Base-by-base conservation (phyloP, 2,888 invertebrate genomes). In the Ophion obscuratus region DNA sequence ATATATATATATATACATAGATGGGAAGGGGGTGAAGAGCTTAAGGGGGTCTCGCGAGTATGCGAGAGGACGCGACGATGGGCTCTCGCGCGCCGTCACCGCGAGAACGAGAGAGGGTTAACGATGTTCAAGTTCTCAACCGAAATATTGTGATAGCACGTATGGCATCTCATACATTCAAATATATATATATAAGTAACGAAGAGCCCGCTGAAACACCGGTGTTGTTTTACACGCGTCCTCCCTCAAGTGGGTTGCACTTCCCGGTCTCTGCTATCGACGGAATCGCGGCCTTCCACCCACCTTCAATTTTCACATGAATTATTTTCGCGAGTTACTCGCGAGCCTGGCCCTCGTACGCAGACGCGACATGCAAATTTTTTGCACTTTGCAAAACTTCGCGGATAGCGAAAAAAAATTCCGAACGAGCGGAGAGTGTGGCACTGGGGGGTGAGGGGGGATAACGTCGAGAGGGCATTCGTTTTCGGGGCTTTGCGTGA, bases 161-260 rank as follows among this genome's bases (percentile, higher is more conserved):
- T 78, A 78, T 81, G 62, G 73, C 57, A 77, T 40, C 57, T 31
- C 44, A 20, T 20, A 14, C 61, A 31, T 79, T 31, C 57, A 66
- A 40, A 66, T 66, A 53, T 66, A 66, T 17, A 47, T 64, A 68
- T 68, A 40, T 17, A 47, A 67, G 73, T 20, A 67, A 20, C 68
- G 57, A 71, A 47, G 57, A 40, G 40, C 40, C 6, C 9, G 27
- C 53, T 14, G 84, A 66, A 62, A 81, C 77, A 74, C 61, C 87
- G 88, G 85, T 88, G 89, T 89, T 89, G 87, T 90, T 93, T 92
- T 92, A 92, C 92, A 91, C 92, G 92, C 91, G 91, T 90, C 91
- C 92, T 92, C 89, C 89, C 67, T 81, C 53, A 17, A 84, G 84
- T 84, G 68, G 64, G 11, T 44, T 62, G 14, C 88, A 79, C 88